phyloP scores from a whole-genome alignment of 2,888 invertebrate genomes.

The Epinotia demarniana region DNA sequence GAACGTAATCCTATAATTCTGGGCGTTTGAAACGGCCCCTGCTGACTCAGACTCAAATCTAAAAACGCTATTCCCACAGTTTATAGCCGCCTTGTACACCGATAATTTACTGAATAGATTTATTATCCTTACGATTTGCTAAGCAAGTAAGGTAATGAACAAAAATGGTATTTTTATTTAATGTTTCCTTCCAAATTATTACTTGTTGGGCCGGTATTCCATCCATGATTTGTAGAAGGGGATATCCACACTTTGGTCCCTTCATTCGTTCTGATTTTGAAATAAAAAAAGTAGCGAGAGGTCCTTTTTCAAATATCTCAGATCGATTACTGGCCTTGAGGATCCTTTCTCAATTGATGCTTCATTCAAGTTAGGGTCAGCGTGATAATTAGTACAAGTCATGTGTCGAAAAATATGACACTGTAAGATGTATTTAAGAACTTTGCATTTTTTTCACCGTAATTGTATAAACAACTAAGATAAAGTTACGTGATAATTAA shows the following conservation, averaged over 20 bases:
- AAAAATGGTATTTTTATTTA: not conserved
- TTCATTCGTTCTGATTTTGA: no score
- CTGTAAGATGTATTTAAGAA: no score
- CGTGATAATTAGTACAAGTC: not conserved
- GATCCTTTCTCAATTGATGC: not conserved
- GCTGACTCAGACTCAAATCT: conserved; percentile 37
- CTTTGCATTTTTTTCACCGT: no score
- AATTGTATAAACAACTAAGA: no score
- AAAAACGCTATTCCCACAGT: conserved; percentile 37
- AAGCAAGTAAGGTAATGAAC: not conserved
- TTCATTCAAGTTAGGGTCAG: not conserved
- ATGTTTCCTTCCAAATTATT: not conserved
- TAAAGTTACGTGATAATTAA: no score
- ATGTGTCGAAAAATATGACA: not conserved
- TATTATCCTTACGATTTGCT: not conserved
- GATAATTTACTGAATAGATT: conserved; percentile 22
- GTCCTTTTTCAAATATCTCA: no score
- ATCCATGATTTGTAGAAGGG: no score
- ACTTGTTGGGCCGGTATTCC: not conserved
- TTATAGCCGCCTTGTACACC: conserved; percentile 16
- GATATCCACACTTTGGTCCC: no score
- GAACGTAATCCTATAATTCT: conserved; percentile 35
- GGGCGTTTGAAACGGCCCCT: not conserved
- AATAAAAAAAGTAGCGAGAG: no score
- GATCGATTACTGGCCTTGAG: no score